These are phyloP conservation scores for Cynopterus brachyotis DNA, from an alignment of 2,113 vertebrate species.

Conservation along the genomic window DNA sequence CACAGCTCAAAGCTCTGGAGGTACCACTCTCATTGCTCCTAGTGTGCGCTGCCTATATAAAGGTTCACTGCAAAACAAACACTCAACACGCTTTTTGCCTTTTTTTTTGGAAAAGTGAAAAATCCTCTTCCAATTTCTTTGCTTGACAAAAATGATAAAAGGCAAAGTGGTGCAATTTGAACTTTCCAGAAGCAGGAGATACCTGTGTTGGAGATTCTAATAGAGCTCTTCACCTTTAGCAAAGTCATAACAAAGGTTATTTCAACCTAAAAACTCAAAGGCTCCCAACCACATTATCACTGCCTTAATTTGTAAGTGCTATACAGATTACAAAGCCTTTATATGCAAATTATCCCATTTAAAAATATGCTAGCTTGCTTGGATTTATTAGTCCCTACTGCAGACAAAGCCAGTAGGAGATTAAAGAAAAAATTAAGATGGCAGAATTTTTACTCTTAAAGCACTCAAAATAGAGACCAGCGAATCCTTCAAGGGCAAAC, in stretches of 20 bases:
- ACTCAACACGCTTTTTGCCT: background rate
- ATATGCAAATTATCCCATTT: background rate
- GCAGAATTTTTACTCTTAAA: background rate
- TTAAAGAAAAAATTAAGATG: background rate
- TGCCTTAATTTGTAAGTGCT: background rate
- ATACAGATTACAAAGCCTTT: background rate
- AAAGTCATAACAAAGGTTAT: background rate
- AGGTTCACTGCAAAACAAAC: background rate
- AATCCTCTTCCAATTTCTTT: background rate
- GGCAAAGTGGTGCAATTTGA: background rate
- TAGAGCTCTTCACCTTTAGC: background rate
- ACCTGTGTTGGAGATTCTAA: background rate
- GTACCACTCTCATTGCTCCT: background rate
- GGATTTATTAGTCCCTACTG: background rate
- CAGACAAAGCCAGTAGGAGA: background rate
- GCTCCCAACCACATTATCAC: background rate
- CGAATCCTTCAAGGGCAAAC: background rate
- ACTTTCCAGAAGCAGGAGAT: background rate
- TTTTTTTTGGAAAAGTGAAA: background rate
- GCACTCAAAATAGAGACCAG: background rate
- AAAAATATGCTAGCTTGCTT: background rate
- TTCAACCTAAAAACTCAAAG: background rate
- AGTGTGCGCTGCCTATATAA: background rate
- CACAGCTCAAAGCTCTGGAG: background rate
- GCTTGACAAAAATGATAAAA: background rate